Evolutionary conservation across 1,140 invertebrate genomes (phyloP), one percentile per base, ranked within the genome.

Genomic region (Venturia canescens): DNA sequence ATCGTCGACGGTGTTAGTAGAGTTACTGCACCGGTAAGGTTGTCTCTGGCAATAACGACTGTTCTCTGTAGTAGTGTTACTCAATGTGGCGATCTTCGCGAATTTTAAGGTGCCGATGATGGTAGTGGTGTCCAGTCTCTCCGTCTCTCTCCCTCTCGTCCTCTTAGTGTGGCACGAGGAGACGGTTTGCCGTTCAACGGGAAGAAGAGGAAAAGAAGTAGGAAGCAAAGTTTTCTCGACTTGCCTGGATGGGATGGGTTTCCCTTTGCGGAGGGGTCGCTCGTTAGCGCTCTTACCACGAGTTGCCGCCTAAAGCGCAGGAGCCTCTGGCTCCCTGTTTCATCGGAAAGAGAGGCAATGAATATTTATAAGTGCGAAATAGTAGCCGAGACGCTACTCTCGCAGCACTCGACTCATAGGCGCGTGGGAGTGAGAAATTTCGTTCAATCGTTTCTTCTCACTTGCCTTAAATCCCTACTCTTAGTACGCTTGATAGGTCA

Each of bases 331-430:
- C 85, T 82, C 83, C 86, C 86, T 89, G 87, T 90, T 90, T 90
- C 91, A 90, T 90, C 89, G 88, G 86, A 82, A 83, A 57, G 26
- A 84, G 83, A 66, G 83, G 84, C 80, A 90, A 90, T 92, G 90
- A 91, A 92, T 92, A 92, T 92, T 91, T 91, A 92, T 92, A 90
- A 91, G 86, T 89, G 88, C 89, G 86, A 91, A 90, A 90, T 90
- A 90, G 88, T 90, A 86, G 83, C 83, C 82, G 77, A 81, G 69
- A 70, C 71, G 6, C 27, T 15, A 31, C 70, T 69, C 57, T 70
- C 74, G 38, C 74, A 31, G 29, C 53, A 77, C 34, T 75, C n/a
- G 9, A 29, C 16, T 76, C 71, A 53, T 69, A 31, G 7, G n/a
- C 38, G 3, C 27, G 67, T 31, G 6, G 16, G 50, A 60, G 48